Evolutionary conservation across 2,888 invertebrate genomes (phyloP), one percentile per base, ranked within the genome.

Genomic region (Pollenia labialis): DNA sequence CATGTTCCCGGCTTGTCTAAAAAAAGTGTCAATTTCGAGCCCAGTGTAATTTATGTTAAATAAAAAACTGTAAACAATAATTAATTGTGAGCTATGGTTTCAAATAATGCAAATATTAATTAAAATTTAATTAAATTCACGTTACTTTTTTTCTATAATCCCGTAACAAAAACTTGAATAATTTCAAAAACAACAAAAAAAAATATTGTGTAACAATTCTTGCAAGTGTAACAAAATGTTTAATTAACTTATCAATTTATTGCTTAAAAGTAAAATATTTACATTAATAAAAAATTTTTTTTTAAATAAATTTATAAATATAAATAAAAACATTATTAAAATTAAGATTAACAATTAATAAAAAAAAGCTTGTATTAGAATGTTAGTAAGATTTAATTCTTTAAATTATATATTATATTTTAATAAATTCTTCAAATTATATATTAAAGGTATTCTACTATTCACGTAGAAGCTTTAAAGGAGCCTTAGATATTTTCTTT

Each of bases 61-160:
- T 58, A 72, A 44, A 18, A n/a, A 46, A 64, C 16, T 48, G 60
- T 50, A 74, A 76, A 46, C 68, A 58, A 68, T 48, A 58, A 68
- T 56, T 79, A 79, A 79, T 79, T 79, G 48, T 8, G 14, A 12
- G 8, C 18, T 68, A 68, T 79, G 68, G 77, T 68, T 79, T 50
- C 48, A 80, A 68, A 80, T 69, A 79, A 58, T 69, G 48, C 68
- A 79, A 58, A 79, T 68, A 58, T 50, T 68, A 68, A 68, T 79
- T 68, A 58, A 79, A 46, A 69, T 68, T 52, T 32, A 48, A 71
- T 80, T 50, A 23, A 64, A 44, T 54, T 12, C 64, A 56, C 16
- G 60, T 60, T 52, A 58, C 7, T 11, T 23, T 54, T 76, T 42
- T 56, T 42, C 32, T 72, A n/a, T 79, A 80, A 80, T 80, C 69